A percentile compares a stretch with the other conserved stretches of the same genome.
phyloP scores from a whole-genome alignment of 1,140 invertebrate genomes.

The Aphis gossypii region DNA sequence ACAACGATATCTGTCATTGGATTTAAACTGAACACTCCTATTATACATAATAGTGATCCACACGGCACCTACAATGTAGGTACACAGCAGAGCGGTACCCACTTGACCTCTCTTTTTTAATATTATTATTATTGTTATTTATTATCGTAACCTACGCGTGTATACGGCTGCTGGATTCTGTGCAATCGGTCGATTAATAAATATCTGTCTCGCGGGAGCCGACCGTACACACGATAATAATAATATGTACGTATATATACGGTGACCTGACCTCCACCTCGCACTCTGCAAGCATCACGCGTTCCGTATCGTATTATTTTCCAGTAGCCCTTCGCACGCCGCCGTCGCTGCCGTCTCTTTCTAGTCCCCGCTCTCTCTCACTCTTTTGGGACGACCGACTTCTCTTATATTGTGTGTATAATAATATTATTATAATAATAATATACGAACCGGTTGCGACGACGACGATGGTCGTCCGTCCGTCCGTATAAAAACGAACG shows the following conservation, averaged over 20 bases:
- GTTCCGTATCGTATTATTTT: not conserved
- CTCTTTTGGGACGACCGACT: slow-evolving; percentile 10
- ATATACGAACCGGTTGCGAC: not conserved
- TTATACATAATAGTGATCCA: too few species aligned
- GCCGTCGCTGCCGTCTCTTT: too few species aligned
- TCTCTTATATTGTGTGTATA: not conserved
- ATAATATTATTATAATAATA: not conserved
- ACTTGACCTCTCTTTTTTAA: not conserved
- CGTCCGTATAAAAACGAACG: not conserved
- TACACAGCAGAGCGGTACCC: too few species aligned
- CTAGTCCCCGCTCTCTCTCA: not conserved
- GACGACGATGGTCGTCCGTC: not conserved
- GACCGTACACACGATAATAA: not conserved
- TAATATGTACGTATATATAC: not conserved
- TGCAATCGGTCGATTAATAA: slow-evolving; percentile 20
- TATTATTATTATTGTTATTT: not conserved
- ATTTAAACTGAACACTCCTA: too few species aligned
- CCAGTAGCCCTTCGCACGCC: slow-evolving; percentile 41
- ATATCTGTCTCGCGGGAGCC: slow-evolving; percentile 23
- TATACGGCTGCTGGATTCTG: not conserved
- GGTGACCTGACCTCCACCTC: not conserved
- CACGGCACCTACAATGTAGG: too few species aligned
- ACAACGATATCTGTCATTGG: too few species aligned
- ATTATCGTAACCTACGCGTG: not conserved
- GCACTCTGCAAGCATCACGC: not conserved